Conservation (phyloP, 2,113 vertebrate species). For the Elgaria multicarinata region DNA sequence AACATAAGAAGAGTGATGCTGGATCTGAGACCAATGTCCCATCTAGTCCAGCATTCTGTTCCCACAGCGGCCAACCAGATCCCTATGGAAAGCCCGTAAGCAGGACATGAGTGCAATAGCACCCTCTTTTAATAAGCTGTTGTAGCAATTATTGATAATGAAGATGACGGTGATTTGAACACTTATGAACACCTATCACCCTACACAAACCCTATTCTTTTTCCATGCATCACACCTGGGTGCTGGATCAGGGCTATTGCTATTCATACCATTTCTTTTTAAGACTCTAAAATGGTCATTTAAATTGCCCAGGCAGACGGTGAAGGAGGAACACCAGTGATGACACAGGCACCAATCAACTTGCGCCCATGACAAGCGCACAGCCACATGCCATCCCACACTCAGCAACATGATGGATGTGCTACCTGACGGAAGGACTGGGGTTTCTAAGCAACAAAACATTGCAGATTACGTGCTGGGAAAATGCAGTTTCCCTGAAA, state of each 20-base stretch:
- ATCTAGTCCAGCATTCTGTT: background rate
- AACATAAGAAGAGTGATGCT: background rate
- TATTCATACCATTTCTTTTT: no score
- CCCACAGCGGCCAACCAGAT: background rate
- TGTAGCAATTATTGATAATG: no score
- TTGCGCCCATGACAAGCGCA: background rate
- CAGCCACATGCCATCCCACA: background rate
- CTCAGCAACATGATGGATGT: background rate
- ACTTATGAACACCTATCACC: no score
- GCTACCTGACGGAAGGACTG: background rate
- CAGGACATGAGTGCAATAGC: background rate
- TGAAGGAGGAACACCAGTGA: background rate
- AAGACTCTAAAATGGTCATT: no score
- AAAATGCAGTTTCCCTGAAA: no score
- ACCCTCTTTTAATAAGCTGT: background rate
- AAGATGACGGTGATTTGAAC: no score
- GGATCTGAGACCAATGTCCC: background rate
- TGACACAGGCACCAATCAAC: background rate
- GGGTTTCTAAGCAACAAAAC: background rate
- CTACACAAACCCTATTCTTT: no score
- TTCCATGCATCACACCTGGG: no score
- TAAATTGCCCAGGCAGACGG: background rate
- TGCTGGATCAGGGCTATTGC: no score
- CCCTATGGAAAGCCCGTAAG: no score
- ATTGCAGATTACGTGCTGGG: background rate